Conservation (phyloP, 2,113 vertebrate species). For the Paradoxurus hermaphroditus region DNA sequence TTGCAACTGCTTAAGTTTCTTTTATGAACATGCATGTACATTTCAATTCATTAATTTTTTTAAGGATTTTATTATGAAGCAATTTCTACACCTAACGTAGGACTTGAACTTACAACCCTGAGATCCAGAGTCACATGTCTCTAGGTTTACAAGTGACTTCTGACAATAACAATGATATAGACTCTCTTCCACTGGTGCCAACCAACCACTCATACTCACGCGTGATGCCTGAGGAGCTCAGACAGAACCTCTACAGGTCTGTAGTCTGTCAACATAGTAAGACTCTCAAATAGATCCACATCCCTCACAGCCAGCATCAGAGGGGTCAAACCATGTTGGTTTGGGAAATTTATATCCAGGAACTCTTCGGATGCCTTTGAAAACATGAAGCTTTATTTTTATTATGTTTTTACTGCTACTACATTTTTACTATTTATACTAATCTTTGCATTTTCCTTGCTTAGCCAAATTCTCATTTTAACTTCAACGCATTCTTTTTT, state of each 20-base stretch:
- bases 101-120: background rate
- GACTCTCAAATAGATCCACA: conserved; percentile 82
- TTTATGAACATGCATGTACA: background rate
- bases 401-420: background rate
- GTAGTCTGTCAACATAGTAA: conserved; percentile 75
- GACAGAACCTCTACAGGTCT: conserved; percentile 80
- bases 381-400: conserved; percentile 41
- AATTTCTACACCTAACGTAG: background rate
- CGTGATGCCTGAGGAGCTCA: conserved; percentile 78
- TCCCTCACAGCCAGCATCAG: conserved; percentile 86
- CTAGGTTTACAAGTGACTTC: background rate
- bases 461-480: background rate
- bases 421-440: background rate
- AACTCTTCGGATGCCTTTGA: conserved; percentile 73
- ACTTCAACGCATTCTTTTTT: background rate
- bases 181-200: background rate
- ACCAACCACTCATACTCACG: conserved; percentile 75
- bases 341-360: conserved; percentile 81
- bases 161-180: background rate
- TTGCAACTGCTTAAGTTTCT: background rate
- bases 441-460: conserved; percentile 11
- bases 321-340: conserved; percentile 81
- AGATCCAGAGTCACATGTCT: background rate
- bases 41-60: background rate
- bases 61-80: background rate